phyloP scores from a whole-genome alignment of 2,113 vertebrate species.

The Okapia johnstoni region DNA sequence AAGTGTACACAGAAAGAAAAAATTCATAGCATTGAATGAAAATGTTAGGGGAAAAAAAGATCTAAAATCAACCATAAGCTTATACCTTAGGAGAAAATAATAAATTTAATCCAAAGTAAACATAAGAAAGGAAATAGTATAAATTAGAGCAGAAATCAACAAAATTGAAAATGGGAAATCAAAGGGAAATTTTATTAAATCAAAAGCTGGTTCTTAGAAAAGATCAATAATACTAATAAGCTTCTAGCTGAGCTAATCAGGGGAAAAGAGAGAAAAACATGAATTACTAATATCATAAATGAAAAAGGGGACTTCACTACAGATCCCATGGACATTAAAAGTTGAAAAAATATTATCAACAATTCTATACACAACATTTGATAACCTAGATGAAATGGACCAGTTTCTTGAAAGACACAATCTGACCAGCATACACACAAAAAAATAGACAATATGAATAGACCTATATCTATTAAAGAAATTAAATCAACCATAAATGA shows the following conservation, averaged over 20 bases:
- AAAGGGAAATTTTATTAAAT: neutral
- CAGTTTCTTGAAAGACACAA: neutral
- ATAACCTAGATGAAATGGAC: neutral
- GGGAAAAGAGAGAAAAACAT: neutral
- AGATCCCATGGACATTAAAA: neutral
- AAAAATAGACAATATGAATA: neutral
- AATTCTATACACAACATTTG: neutral
- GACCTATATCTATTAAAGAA: neutral
- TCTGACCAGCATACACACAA: neutral
- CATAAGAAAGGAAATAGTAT: neutral
- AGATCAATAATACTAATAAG: neutral
- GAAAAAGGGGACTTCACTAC: neutral
- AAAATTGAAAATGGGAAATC: neutral
- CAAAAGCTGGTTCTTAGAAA: neutral
- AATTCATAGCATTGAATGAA: neutral
- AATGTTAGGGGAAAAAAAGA: neutral
- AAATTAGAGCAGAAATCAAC: neutral
- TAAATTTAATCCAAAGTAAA: neutral
- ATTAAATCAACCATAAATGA: neutral
- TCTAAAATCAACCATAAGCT: neutral
- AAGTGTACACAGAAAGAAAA: neutral
- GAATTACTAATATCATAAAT: neutral
- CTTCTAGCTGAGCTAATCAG: neutral
- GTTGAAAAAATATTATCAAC: neutral
- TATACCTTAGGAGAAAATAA: neutral